Conservation (phyloP, 2,797 vertebrate species). For the Moxostoma hubbsi region DNA sequence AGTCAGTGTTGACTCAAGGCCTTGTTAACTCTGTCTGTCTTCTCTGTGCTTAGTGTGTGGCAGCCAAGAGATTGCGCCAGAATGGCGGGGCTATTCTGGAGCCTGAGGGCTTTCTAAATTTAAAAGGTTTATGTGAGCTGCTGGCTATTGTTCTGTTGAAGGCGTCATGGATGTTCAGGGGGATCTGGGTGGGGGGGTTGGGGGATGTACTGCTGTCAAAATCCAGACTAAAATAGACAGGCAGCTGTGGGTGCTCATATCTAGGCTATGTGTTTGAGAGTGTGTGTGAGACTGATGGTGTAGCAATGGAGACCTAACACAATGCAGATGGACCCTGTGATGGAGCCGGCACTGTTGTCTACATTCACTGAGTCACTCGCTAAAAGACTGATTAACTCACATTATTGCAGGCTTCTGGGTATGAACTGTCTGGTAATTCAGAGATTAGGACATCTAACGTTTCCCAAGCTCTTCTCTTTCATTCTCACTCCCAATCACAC, state of each 20-base stretch:
- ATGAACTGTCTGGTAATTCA: slow-evolving; percentile 12
- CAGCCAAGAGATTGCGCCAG: slow-evolving; percentile 56
- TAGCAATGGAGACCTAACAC: slow-evolving; percentile 58
- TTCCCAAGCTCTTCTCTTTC: slow-evolving; percentile 37
- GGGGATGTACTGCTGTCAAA: slow-evolving; percentile 79
- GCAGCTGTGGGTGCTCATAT: slow-evolving; percentile 86
- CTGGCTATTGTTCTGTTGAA: slow-evolving; percentile 81
- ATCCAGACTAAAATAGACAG: slow-evolving; percentile 82
- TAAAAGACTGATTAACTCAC: slow-evolving; percentile 62
- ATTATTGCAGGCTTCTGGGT: slow-evolving; percentile 47
- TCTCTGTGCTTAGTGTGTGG: slow-evolving; percentile 53
- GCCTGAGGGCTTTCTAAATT: slow-evolving; percentile 65
- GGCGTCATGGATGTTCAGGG: slow-evolving; percentile 64
- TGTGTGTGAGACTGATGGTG: slow-evolving; percentile 62
- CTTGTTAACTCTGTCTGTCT: slow-evolving; percentile 54
- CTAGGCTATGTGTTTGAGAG: slow-evolving; percentile 53
- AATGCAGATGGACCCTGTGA: slow-evolving; percentile 75
- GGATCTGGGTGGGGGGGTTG: slow-evolving; percentile 58
- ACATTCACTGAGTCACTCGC: slow-evolving; percentile 63
- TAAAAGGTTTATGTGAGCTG: slow-evolving; percentile 65
- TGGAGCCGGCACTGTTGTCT: slow-evolving; percentile 69
- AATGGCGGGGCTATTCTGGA: slow-evolving; percentile 60
- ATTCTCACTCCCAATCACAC: neutral
- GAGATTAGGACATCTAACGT: slow-evolving; percentile 47
- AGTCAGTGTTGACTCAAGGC: slow-evolving; percentile 46